A percentile compares a stretch with the other conserved stretches of the same genome.
phyloP scores from a whole-genome alignment of 2,113 vertebrate genomes.

The Spea multiplicata region DNA sequence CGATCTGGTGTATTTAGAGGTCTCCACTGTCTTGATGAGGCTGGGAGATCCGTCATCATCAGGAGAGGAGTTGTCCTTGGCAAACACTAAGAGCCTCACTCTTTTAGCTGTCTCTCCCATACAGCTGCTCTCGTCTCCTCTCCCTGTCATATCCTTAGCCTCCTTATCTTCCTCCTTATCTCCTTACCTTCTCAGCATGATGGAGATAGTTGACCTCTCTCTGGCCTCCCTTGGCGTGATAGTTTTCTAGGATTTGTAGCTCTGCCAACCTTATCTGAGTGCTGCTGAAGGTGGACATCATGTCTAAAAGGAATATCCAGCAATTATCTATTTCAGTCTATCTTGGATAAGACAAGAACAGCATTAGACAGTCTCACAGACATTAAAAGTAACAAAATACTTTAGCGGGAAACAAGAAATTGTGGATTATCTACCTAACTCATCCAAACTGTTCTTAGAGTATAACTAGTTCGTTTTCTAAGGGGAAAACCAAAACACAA shows the following conservation, averaged over 20 bases:
- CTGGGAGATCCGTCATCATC: slow-evolving; percentile 57
- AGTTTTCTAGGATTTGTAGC: slow-evolving; percentile 64
- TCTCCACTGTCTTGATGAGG: slow-evolving; percentile 45
- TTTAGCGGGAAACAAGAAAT: no score
- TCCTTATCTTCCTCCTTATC: slow-evolving; percentile 35
- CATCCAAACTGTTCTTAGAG: no score
- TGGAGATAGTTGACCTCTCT: slow-evolving; percentile 68
- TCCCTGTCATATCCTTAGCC: not conserved
- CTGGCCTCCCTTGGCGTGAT: slow-evolving; percentile 11
- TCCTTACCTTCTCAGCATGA: slow-evolving; percentile 32
- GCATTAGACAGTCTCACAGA: no score
- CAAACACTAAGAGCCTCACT: slow-evolving; percentile 67
- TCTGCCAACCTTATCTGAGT: slow-evolving; percentile 73
- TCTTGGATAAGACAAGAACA: slow-evolving; percentile 58
- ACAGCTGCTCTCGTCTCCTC: not conserved
- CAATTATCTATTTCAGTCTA: slow-evolving; percentile 67
- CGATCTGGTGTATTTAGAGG: slow-evolving; percentile 69
- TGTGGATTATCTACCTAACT: no score
- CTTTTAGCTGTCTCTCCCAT: not conserved
- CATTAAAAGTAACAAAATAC: no score
- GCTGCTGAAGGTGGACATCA: slow-evolving; percentile 72
- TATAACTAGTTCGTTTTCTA: no score
- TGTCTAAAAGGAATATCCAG: slow-evolving; percentile 79
- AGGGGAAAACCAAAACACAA: no score
- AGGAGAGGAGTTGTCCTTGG: slow-evolving; percentile 44